phyloP scores from a whole-genome alignment of 2,113 vertebrate genomes.

The Microtus pennsylvanicus region DNA sequence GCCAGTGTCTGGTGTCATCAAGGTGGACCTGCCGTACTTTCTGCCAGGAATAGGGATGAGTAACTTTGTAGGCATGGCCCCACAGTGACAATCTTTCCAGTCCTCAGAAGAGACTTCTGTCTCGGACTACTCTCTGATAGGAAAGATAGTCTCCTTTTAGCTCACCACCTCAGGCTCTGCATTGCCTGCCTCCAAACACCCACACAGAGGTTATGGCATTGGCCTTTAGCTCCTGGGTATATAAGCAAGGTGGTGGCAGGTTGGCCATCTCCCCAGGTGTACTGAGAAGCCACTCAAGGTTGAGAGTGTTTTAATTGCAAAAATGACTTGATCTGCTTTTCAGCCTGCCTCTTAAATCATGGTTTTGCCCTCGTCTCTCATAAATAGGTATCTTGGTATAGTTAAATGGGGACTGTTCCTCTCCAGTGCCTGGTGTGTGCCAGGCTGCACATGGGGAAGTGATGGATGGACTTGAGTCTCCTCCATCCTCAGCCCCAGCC shows the following conservation, averaged over 20 bases:
- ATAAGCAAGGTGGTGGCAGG: neutral
- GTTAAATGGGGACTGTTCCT: neutral
- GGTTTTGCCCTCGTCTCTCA: constrained; percentile 4
- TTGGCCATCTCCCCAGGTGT: neutral
- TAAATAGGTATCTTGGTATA: neutral
- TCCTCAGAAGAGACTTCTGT: neutral
- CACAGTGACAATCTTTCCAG: neutral
- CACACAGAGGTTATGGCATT: neutral
- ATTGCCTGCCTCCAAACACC: neutral
- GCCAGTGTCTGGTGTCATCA: neutral
- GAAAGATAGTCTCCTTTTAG: neutral
- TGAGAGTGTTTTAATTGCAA: neutral
- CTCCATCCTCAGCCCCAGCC: constrained; percentile 44
- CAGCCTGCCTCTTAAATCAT: neutral
- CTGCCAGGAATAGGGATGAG: neutral
- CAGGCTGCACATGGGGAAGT: neutral
- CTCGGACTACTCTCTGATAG: neutral
- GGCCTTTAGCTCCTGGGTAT: neutral
- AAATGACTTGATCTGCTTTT: neutral
- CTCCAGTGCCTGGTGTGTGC: neutral
- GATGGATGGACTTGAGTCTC: neutral
- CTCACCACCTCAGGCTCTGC: neutral
- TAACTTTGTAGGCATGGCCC: neutral
- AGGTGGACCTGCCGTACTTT: neutral
- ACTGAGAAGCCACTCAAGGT: neutral